Evolutionary conservation across 2,113 vertebrate genomes (phyloP), one percentile per base, ranked within the genome.

Genomic region (Serilophus lunatus): DNA sequence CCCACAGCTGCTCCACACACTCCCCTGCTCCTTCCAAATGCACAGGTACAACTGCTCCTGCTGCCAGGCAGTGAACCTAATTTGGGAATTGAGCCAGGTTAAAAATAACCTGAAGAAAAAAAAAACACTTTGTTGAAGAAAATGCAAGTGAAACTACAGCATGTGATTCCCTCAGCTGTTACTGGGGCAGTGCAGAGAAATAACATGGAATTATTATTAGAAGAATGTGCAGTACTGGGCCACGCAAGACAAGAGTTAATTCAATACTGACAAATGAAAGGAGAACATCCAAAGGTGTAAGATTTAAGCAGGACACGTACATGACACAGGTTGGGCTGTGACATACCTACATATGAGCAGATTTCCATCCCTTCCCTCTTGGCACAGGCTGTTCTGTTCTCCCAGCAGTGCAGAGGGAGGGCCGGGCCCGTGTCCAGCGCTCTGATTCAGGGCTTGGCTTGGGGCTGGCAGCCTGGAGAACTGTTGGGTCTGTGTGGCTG

Each of bases 91-190:
- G 42, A 90, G 72, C 49, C 86, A 90, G 64, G 88, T 70, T 92
- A 90, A 95, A 90, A 88, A 95, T 92, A 94, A 54, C 72, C 71
- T 92, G 88, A 63, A 81, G 31, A 4, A 49, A 84, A 86, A 71
- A 54, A 60, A 14, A 3, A 3, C 12, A 12, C 0, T 36, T 90
- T 82, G 50, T 66, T 74, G 29, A 50, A 76, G 66, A 77, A 90
- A 93, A 47, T 42, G 51, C 68, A 74, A 65, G 47, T 25, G 57
- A 56, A 86, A n/a, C 54, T 54, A 54, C 42, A 83, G 71, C 44
- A 47, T 78, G 59, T 82, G 76, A 35, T 92, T 88, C 59, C 68
- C 24, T 77, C 42, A 0, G 3, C 66, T 56, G 0, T 85, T 76
- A 45, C 36, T 50, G n/a, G 36, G 36, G 20, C 59, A 86, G 64